phyloP scores from a whole-genome alignment of 2,797 vertebrate genomes.

The Aplochiton taeniatus region DNA sequence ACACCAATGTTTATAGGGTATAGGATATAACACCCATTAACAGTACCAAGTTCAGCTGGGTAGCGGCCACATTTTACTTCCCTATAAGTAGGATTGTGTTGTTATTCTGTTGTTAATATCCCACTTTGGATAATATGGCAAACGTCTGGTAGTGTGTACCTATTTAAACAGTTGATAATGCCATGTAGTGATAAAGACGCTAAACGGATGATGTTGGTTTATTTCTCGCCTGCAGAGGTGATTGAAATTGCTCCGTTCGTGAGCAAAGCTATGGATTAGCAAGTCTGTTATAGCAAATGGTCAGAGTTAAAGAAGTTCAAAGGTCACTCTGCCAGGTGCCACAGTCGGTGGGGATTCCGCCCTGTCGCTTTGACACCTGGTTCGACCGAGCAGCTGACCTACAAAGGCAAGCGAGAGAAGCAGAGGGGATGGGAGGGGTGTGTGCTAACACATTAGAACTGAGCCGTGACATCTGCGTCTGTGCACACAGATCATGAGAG shows the following conservation, averaged over 20 bases:
- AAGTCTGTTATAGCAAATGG: background rate
- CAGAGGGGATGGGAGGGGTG: background rate
- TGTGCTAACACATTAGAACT: constrained; percentile 2
- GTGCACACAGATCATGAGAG: constrained; percentile 23
- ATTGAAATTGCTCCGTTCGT: background rate
- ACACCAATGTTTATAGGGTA: too few species aligned
- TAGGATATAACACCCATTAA: too few species aligned
- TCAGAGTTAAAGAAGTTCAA: background rate
- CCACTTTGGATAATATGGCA: too few species aligned
- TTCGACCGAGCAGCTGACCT: constrained; percentile 2
- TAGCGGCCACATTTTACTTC: too few species aligned
- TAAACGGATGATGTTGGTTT: background rate
- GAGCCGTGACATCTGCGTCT: constrained; percentile 9
- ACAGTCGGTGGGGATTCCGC: constrained; percentile 2
- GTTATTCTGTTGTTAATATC: too few species aligned
- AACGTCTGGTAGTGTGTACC: background rate
- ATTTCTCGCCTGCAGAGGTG: background rate
- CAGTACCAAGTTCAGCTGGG: too few species aligned
- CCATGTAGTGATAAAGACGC: background rate
- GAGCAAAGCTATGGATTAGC: background rate
- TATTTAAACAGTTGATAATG: constrained; percentile 1
- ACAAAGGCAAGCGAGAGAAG: constrained; percentile 1
- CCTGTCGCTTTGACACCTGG: constrained; percentile 15
- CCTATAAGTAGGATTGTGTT: too few species aligned
- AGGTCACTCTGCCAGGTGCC: background rate